Conservation (phyloP, 2,888 invertebrate species). For the Heliconius cydno region DNA sequence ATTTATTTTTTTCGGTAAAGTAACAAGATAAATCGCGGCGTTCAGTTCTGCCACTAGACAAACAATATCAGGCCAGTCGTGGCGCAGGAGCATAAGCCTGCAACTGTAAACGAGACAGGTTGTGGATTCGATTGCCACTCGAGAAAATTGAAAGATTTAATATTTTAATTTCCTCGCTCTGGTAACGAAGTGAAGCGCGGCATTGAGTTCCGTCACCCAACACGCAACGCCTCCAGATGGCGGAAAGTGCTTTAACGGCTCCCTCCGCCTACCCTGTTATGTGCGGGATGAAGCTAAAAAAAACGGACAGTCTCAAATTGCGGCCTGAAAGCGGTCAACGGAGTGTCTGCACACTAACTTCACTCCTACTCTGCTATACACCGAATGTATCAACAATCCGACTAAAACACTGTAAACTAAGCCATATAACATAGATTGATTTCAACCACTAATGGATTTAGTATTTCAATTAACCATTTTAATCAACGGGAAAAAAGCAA, state of each 20-base stretch:
- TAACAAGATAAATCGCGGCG: not conserved
- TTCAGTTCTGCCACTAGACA: not conserved
- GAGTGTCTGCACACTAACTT: no score
- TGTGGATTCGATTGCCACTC: not conserved
- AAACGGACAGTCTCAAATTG: not conserved
- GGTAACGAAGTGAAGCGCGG: not conserved
- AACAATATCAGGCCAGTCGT: not conserved
- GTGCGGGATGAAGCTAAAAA: not conserved
- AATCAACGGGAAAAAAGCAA: slow-evolving; percentile 52
- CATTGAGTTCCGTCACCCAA: not conserved
- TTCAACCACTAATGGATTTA: slow-evolving; percentile 24
- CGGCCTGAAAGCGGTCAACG: no score
- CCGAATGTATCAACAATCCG: not conserved
- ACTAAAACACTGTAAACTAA: slow-evolving; percentile 8
- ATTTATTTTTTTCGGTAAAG: not conserved
- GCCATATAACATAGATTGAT: slow-evolving; percentile 11
- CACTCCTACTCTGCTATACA: not conserved
- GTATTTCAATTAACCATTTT: slow-evolving; percentile 30
- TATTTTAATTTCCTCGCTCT: no score
- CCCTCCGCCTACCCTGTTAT: not conserved
- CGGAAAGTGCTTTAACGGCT: not conserved
- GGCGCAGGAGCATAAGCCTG: no score
- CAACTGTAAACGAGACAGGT: not conserved
- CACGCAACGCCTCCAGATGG: not conserved
- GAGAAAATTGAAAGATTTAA: not conserved